Evolutionary conservation across 2,113 vertebrate genomes (phyloP).

Genomic region (Ovis canadensis): DNA sequence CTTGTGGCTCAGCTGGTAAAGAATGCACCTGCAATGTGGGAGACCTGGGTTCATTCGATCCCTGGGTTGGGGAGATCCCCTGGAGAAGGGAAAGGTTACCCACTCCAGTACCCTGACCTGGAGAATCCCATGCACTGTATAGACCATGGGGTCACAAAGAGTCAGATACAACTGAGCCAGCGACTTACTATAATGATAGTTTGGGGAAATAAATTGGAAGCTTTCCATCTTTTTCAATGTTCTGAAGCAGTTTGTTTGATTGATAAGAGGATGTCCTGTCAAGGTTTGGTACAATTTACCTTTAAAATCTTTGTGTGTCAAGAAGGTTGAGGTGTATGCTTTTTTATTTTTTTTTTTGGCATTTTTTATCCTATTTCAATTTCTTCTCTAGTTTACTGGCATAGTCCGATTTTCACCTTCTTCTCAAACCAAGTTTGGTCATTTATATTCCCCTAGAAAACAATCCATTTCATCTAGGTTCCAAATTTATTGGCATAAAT

Average conservation of each 20-base stretch:
- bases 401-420: neutral
- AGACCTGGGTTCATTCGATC: neutral
- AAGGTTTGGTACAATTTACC: neutral
- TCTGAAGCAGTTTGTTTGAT: neutral
- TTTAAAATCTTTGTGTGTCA: neutral
- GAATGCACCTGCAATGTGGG: neutral
- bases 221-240: neutral
- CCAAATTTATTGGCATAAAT: slow-evolving; percentile 17
- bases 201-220: neutral
- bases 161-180: neutral
- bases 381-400: slow-evolving; percentile 33
- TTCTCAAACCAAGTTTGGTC: slow-evolving; percentile 11
- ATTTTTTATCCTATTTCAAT: neutral
- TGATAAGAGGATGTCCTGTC: neutral
- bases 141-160: neutral
- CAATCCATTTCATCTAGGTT: neutral
- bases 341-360: neutral
- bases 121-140: neutral
- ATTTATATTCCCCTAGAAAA: slow-evolving; percentile 8
- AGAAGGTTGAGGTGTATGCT: neutral
- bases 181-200: neutral
- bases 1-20: neutral
- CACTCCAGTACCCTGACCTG: neutral
- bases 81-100: neutral
- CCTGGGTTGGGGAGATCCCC: neutral